phyloP scores from a whole-genome alignment of 2,888 invertebrate species.

The Ypsolopha scabrella region DNA sequence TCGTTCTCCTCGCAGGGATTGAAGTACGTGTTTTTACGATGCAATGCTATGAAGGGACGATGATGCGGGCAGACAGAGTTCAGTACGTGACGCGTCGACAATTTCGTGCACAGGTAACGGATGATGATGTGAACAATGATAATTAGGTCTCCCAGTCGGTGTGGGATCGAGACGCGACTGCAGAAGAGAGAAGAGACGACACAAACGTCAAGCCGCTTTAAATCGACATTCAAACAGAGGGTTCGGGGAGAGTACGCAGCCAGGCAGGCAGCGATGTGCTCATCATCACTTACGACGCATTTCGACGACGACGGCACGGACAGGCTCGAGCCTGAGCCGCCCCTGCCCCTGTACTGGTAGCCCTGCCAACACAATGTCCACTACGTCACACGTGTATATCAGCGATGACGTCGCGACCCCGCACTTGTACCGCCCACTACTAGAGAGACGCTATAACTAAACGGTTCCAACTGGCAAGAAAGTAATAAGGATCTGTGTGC shows the following conservation, averaged over 20 bases:
- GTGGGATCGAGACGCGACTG: conserved; percentile 47
- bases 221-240: conserved; percentile 46
- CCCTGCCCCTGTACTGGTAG: conserved; percentile 74
- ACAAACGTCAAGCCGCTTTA: conserved; percentile 46
- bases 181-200: conserved; percentile 51
- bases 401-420: no score
- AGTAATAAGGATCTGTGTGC: no score
- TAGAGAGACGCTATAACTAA: no score
- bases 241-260: conserved; percentile 37
- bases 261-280: conserved; percentile 35
- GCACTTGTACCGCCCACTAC: no score
- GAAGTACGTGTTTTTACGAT: conserved; percentile 33
- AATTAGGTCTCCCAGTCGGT: conserved; percentile 48
- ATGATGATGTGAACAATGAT: conserved; percentile 44
- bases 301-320: conserved; percentile 84
- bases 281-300: conserved; percentile 74
- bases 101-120: conserved; percentile 46
- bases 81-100: conserved; percentile 34
- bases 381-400: background rate
- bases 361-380: conserved; percentile 64
- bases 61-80: conserved; percentile 33
- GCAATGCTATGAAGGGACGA: conserved; percentile 35
- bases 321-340: conserved; percentile 84
- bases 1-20: conserved; percentile 27
- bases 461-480: no score